phyloP scores from a whole-genome alignment of 1,140 invertebrate genomes.

The Scaptomyza pallida region DNA sequence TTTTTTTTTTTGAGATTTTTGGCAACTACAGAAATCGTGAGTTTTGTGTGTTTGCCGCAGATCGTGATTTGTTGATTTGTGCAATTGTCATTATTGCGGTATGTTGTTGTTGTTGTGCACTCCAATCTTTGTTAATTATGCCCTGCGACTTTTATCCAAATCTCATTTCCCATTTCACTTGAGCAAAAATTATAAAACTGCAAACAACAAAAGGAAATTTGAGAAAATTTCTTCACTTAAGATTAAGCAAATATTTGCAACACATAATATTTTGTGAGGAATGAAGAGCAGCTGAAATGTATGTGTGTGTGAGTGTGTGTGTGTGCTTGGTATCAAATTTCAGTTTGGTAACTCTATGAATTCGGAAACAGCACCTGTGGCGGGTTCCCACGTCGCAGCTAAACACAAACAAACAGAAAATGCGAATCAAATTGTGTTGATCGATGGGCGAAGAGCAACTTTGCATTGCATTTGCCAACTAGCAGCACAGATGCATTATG shows the following conservation, averaged over 20 bases:
- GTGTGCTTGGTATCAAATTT: slow-evolving; percentile 52
- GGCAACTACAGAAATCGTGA: slow-evolving; percentile 65
- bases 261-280: slow-evolving; percentile 30
- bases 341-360: background rate
- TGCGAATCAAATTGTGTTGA: slow-evolving; percentile 77
- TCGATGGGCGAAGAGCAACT: slow-evolving; percentile 57
- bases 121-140: slow-evolving; percentile 63
- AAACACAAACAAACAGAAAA: slow-evolving; percentile 21
- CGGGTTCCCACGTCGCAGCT: slow-evolving; percentile 57
- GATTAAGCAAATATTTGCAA: slow-evolving; percentile 72
- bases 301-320: background rate
- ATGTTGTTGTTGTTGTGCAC: background rate
- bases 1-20: slow-evolving; percentile 22
- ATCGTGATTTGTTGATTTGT: slow-evolving; percentile 80
- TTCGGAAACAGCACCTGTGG: slow-evolving; percentile 71
- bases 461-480: slow-evolving; percentile 45
- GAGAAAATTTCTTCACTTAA: slow-evolving; percentile 28
- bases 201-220: background rate
- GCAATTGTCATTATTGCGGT: slow-evolving; percentile 70
- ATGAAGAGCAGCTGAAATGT: slow-evolving; percentile 14
- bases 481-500: background rate
- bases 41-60: slow-evolving; percentile 42
- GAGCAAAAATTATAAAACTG: slow-evolving; percentile 17
- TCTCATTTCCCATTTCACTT: slow-evolving; percentile 38
- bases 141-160: slow-evolving; percentile 43